Evolutionary conservation across 2,797 vertebrate genomes (phyloP).

Genomic region (Anguilla pacifica): DNA sequence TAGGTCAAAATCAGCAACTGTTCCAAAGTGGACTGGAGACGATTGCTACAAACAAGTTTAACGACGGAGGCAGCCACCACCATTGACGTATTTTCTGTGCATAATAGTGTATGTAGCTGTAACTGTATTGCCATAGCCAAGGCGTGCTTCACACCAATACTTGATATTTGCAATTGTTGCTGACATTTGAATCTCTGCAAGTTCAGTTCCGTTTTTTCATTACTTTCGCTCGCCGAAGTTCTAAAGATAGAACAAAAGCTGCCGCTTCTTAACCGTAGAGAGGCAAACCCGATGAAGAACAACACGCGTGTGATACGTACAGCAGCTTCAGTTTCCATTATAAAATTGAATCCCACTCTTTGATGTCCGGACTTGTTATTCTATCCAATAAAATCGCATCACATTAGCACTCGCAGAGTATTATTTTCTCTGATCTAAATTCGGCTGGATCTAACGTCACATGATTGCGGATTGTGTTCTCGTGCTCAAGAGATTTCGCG

Average conservation of each 20-base stretch:
- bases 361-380: background rate
- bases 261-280: too few species aligned
- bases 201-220: background rate
- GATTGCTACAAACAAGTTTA: background rate
- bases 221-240: background rate
- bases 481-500: background rate
- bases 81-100: background rate
- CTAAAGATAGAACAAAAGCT: background rate
- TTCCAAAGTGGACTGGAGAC: background rate
- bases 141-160: background rate
- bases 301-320: background rate
- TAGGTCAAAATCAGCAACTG: background rate
- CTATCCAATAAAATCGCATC: background rate
- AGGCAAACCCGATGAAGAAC: background rate
- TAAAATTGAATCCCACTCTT: background rate
- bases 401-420: background rate
- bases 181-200: background rate
- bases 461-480: background rate
- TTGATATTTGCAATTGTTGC: background rate
- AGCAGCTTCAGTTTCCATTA: background rate
- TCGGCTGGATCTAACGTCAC: background rate
- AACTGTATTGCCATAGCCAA: background rate
- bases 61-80: background rate
- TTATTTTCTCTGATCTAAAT: background rate
- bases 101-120: background rate